Evolutionary conservation across 2,888 invertebrate species (phyloP), one percentile per base, ranked within the genome.

Genomic region (Labia minor): DNA sequence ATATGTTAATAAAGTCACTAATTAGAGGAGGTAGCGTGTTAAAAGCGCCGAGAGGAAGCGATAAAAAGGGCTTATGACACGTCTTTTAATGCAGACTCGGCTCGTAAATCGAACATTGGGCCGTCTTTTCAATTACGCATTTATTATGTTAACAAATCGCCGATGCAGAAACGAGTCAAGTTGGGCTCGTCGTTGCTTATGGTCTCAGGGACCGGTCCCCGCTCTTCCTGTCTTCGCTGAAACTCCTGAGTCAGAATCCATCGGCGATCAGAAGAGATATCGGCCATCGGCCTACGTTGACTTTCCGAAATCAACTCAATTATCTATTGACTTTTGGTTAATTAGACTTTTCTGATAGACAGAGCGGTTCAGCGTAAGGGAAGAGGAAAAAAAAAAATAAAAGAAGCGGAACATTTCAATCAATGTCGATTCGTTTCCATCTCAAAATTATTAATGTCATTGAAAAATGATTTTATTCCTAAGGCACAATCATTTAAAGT

Each of bases 21-120:
- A 49, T 49, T 49, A 49, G 49, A 49, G 14, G 49, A 49, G 16
- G 49, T 49, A 49, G 49, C 49, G 49, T 49, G 49, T 49, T 49
- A 49, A 49, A 49, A 49, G 49, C 3, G 49, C 49, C 49, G 49
- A 49, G 49, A 49, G 49, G 49, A 49, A 49, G 49, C 49, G 49
- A 49, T 49, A 49, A 49, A 49, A 49, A 49, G 49, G 49, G n/a
- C 49, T 49, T 49, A 49, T 49, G 49, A 49, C 49, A 49, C 49
- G 49, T 49, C 49, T 49, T 14, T 49, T 49, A 49, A 49, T 49
- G 49, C 49, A 49, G 49, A 49, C 49, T 49, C 14, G 49, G 49
- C 49, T 49, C 49, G 49, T 49, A 49, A 49, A 49, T 49, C 49
- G 49, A 49, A 16, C 49, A 14, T 49, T 49, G 49, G 49, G 3